These are phyloP conservation scores for Bursaphelenchus okinawaensis DNA, from an alignment of 2,888 invertebrate genomes.

Conservation along the genomic window DNA sequence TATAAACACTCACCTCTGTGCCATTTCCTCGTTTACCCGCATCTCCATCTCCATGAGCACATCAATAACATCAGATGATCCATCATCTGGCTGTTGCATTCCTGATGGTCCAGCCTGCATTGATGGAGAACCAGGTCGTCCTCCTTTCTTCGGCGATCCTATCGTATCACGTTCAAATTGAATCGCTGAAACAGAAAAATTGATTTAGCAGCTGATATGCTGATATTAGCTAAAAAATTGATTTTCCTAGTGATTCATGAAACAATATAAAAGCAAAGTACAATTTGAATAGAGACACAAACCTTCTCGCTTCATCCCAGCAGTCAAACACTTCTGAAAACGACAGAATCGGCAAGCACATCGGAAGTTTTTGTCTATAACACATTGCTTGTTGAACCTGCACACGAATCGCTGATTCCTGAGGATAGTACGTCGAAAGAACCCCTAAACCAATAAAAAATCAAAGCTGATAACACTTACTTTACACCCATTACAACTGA, in stretches of 20 bases:
- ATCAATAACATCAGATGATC: constrained; percentile 41
- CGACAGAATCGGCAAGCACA: constrained; percentile 55
- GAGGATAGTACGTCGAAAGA: constrained; percentile 57
- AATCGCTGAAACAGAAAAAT: constrained; percentile 41
- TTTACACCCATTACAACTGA: constrained; percentile 55
- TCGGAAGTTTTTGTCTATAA: constrained; percentile 58
- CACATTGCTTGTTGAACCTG: constrained; percentile 56
- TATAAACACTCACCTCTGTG: too few species aligned
- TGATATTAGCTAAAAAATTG: background rate
- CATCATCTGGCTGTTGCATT: constrained; percentile 9
- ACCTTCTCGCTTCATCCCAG: constrained; percentile 57
- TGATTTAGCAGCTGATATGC: constrained; percentile 14
- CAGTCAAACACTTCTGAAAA: constrained; percentile 53
- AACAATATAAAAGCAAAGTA: constrained; percentile 1
- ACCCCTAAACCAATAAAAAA: constrained; percentile 42
- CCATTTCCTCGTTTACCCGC: constrained; percentile 37
- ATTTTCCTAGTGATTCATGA: background rate
- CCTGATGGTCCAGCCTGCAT: constrained; percentile 4
- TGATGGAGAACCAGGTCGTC: constrained; percentile 29
- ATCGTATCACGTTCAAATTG: constrained; percentile 56
- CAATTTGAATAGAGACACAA: background rate
- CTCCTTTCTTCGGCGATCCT: constrained; percentile 47
- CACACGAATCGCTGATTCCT: constrained; percentile 57
- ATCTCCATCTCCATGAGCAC: constrained; percentile 53
- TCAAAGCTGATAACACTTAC: background rate